These are phyloP conservation scores for Andricus curvator DNA, from an alignment of 2,888 invertebrate genomes.

Conservation along the genomic window DNA sequence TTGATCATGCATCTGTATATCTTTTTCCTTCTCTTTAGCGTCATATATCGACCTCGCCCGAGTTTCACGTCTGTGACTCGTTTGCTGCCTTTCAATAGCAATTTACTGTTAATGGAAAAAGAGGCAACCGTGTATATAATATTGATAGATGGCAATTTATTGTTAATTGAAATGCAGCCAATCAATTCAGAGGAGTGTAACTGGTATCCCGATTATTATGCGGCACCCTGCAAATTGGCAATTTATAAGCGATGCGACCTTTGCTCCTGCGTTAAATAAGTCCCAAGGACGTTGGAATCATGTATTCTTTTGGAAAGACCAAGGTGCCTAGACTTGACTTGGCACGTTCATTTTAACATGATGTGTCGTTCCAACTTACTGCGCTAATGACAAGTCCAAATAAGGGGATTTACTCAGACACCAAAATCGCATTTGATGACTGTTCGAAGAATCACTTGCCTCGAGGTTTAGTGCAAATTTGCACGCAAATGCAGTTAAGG, in stretches of 20 bases:
- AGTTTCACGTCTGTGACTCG: conserved; percentile 26
- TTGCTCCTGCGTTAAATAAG: conserved; percentile 25
- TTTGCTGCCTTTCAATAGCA: conserved; percentile 30
- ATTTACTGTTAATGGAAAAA: conserved; percentile 36
- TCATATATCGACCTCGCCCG: conserved; percentile 21
- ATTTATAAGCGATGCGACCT: conserved; percentile 32
- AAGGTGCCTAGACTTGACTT: background rate
- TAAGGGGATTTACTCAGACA: conserved; percentile 13
- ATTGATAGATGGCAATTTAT: conserved; percentile 33
- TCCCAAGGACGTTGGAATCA: conserved; percentile 11
- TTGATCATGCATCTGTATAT: background rate
- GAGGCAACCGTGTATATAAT: conserved; percentile 22
- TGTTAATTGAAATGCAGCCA: conserved; percentile 28
- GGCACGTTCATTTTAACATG: background rate
- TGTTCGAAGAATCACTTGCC: background rate
- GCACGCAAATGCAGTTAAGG: background rate
- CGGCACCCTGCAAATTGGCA: conserved; percentile 21
- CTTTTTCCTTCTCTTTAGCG: background rate
- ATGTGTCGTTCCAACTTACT: background rate
- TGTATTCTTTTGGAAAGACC: conserved; percentile 1
- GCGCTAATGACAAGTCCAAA: conserved; percentile 19
- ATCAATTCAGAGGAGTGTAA: conserved; percentile 28
- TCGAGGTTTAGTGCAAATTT: background rate
- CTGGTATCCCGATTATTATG: conserved; percentile 22
- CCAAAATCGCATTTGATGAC: conserved; percentile 20